Conservation (phyloP, 2,888 invertebrate species). For the Pimpla rufipes region DNA sequence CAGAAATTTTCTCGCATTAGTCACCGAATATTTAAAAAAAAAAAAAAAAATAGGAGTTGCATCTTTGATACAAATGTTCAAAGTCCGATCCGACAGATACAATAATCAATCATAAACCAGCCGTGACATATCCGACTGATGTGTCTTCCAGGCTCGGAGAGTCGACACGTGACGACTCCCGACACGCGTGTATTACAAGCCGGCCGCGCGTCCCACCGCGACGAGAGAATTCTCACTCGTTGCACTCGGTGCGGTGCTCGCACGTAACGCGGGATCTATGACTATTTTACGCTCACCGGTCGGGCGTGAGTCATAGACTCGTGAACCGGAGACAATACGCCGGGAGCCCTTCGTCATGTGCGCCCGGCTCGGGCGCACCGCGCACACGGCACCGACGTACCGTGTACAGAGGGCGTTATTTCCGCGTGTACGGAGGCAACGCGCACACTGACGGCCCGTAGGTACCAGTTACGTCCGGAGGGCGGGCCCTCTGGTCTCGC, state of each 20-base stretch:
- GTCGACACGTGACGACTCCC: no score
- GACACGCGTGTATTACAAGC: neutral
- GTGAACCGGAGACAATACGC: constrained; percentile 77
- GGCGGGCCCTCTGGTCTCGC: constrained; percentile 56
- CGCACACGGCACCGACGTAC: constrained; percentile 59
- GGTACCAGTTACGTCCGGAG: constrained; percentile 54
- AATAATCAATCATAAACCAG: neutral
- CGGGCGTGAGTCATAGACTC: constrained; percentile 80
- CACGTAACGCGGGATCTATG: constrained; percentile 71
- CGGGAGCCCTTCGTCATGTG: constrained; percentile 81
- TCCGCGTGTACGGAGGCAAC: constrained; percentile 51
- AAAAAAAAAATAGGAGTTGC: no score
- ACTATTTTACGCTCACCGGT: constrained; percentile 80
- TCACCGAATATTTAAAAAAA: no score
- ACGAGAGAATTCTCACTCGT: neutral
- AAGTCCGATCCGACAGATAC: neutral
- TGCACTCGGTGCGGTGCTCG: constrained; percentile 7
- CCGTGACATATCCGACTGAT: neutral
- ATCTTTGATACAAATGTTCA: no score
- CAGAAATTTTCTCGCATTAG: no score
- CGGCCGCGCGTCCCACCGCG: no score
- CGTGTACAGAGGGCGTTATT: constrained; percentile 69
- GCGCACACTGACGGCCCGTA: neutral
- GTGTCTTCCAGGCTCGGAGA: neutral
- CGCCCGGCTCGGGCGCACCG: constrained; percentile 44